These are phyloP conservation scores for Junonia oenone DNA, from an alignment of 2,888 invertebrate species.

Conservation along the genomic window DNA sequence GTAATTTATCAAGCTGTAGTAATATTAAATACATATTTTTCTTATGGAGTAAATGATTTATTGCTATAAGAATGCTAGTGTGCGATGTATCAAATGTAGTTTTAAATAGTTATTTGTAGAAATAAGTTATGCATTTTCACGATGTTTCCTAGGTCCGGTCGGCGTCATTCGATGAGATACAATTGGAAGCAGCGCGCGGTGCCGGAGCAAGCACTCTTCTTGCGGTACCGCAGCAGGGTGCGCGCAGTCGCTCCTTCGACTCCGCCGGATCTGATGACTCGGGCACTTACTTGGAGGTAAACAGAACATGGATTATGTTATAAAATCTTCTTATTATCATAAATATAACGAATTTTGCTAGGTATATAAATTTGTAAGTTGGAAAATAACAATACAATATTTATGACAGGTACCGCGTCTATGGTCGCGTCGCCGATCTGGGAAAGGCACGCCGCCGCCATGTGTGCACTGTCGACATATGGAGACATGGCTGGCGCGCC, in stretches of 20 bases:
- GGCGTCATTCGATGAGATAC: conserved; percentile 94
- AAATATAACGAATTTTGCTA: no score
- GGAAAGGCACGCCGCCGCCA: conserved; percentile 83
- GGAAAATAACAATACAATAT: no score
- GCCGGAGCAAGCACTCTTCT: conserved; percentile 71
- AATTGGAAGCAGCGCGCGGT: conserved; percentile 86
- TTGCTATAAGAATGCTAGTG: no score
- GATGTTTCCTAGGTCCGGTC: conserved; percentile 82
- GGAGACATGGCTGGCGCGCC: conserved; percentile 84
- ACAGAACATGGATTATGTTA: not conserved
- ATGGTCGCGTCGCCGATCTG: conserved; percentile 82
- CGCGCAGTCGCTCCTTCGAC: conserved; percentile 89
- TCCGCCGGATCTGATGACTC: conserved; percentile 86
- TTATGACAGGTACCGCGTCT: conserved; percentile 81
- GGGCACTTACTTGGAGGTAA: conserved; percentile 73
- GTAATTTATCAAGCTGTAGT: no score
- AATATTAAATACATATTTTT: no score
- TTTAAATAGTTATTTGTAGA: no score
- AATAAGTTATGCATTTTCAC: not conserved
- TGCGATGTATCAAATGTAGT: no score
- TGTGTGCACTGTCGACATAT: conserved; percentile 89
- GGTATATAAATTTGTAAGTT: no score
- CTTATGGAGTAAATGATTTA: no score
- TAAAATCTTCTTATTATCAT: not conserved
- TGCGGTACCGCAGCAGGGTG: conserved; percentile 84